Base-by-base conservation (phyloP, 2,113 vertebrate species). In the Balaeniceps rex region DNA sequence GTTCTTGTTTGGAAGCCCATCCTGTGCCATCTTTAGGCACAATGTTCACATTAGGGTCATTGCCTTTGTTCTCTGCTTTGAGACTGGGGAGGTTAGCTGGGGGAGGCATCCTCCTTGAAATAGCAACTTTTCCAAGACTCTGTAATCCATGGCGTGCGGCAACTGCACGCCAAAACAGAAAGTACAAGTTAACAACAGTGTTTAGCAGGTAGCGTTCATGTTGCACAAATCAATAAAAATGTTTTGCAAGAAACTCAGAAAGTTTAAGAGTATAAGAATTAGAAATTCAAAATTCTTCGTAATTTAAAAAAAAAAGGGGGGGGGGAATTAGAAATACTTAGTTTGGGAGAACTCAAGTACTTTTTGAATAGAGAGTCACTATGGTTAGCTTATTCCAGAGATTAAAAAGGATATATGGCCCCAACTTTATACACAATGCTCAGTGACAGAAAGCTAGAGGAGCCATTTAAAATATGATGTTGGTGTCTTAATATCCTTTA, bases 51-150 rank as follows among this genome's bases (percentile, higher is more conserved):
- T 99, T 99, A 85, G 99, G 99, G 97, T 99, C 99, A 90, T 99
- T 99, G 98, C 99, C 99, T 98, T 99, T 99, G 98, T 99, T 99
- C 97, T 99, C 99, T 72, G 99, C 99, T 97, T 99, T 99, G 87
- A 99, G 97, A 97, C 99, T 99, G 91, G 99, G 99, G 92, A 99
- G 98, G 97, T 99, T 99, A 84, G 99, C 99, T 77, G 99, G 99
- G 83, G 99, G 99, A 96, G 99, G 99, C 99, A 99, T 99, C 88
- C 99, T 99, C 95, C 99, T 98, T 58, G 99, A 99, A 97, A 97
- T 98, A 83, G 99, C 99, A 98, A 99, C 99, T 98, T 99, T 99
- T 82, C 99, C 99, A 98, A 99, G 98, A 98, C 99, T 99, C 96
- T 99, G 99, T 97, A 99, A 99, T 96, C 99, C 99, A 99, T 99